Evolutionary conservation across 1,140 invertebrate genomes (phyloP), one percentile per base, ranked within the genome.

Genomic region (Carposina sasakii): DNA sequence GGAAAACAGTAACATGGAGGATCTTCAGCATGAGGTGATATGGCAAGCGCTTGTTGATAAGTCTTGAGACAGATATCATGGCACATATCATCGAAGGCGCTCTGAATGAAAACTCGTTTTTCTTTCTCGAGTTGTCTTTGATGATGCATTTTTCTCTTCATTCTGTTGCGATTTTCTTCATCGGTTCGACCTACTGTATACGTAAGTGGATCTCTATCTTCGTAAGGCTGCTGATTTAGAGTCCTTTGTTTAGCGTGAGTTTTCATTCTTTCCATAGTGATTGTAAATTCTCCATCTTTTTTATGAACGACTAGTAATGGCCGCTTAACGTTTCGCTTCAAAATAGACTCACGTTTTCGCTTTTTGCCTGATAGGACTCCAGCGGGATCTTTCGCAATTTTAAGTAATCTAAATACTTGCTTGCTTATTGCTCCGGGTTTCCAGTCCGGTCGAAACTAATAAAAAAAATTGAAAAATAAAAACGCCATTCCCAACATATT

Each of bases 211-310:
- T 67, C 70, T 57, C 78, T 81, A 33, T 84, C 81, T 63, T 84
- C 81, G 56, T 74, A 84, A 0, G 81, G 81, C 36, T 67, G 53
- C 57, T 84, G 75, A 45, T 79, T 77, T 13, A 75, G 23, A 48
- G 69, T 60, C 56, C 77, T 61, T 4, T 67, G 71, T 54, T 71
- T 81, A 3, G 47, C 2, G 51, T 67, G 78, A 19, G 50, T 51
- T 63, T 81, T 84, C 76, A 84, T 78, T 2, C 73, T 81, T 56
- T 84, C 81, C 77, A 84, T 81, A 20, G 76, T 81, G 17, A 84
- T 63, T 4, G 64, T 76, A 41, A 59, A 81, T 65, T 81, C 76
- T 5, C 81, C 77, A 42, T 76, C 66, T 45, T 69, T 77, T 52
- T 81, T 84, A 20, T 71, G 68, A 39, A 84, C 74, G 24, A 71